phyloP scores from a whole-genome alignment of 2,113 vertebrate species.

The Bos javanicus region DNA sequence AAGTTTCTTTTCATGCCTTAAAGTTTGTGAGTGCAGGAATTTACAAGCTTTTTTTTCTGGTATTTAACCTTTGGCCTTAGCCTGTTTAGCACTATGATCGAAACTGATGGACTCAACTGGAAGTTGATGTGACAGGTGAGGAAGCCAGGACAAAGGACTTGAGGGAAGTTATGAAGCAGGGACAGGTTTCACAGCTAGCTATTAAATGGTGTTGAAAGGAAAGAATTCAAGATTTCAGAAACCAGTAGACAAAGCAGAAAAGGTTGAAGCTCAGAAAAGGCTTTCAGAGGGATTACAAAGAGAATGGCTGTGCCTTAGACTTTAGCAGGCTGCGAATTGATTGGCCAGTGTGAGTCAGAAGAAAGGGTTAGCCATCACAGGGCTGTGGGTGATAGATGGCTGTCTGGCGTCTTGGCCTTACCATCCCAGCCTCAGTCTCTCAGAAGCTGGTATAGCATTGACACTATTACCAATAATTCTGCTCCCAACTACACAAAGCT shows the following conservation, averaged over 20 bases:
- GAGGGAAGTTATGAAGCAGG: neutral
- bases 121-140: neutral
- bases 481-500: neutral
- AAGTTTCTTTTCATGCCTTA: neutral
- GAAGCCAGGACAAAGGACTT: neutral
- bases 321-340: neutral
- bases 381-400: neutral
- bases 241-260: neutral
- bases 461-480: neutral
- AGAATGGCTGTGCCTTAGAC: neutral
- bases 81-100: neutral
- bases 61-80: neutral
- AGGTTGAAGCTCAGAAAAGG: neutral
- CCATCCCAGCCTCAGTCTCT: neutral
- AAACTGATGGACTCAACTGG: neutral
- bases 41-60: constrained; percentile 32
- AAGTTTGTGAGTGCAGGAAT: neutral
- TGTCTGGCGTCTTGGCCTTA: too few relatives aligned
- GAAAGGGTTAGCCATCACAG: neutral
- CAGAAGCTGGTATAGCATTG: neutral
- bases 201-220: neutral
- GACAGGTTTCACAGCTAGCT: neutral
- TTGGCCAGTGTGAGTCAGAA: neutral
- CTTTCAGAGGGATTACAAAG: neutral
- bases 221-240: constrained; percentile 5